Evolutionary conservation across 2,113 vertebrate species (phyloP), one percentile per base, ranked within the genome.

Genomic region (Perca fluviatilis): DNA sequence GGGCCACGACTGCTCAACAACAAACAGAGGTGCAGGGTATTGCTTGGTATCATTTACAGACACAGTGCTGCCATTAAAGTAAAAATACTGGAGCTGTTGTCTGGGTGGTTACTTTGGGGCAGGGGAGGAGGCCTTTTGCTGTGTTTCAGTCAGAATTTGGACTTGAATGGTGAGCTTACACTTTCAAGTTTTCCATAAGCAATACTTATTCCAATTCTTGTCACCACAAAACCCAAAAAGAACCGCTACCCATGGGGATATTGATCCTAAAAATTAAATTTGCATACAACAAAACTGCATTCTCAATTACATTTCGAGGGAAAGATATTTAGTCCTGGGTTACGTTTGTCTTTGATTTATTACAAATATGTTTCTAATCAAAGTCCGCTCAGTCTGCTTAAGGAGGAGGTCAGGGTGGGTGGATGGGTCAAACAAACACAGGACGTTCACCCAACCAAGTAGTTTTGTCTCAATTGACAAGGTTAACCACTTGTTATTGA

Each of bases 1-100:
- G 75, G 77, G 68, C 82, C 76, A 53, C 30, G 27, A 65, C 79
- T 71, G 75, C 46, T 40, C 56, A 27, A 72, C 82, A 86, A 83
- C 84, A 89, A 91, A 88, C 77, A 83, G 2, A 40, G 57, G 65
- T 8, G 15, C 40, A 5, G 25, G 19, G 40, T 69, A 54, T 49
- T 61, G 25, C 61, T 77, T 7, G 36, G n/a, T 51, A 61, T 71
- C 79, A 65, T 71, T 75, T 75, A 58, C 57, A 80, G 54, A 51
- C 69, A 61, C 67, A 12, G n/a, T 43, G 76, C 47, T 56, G 4
- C 46, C 47, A 40, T 54, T 36, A 69, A 40, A 36, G 63, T 43
- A 47, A 79, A 79, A 84, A 40, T 12, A 40, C 30, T 30, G n/a
- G 61, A 73, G 74, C 62, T 47, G 50, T 65, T 62, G 62, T 62